These are phyloP conservation scores for Cuculus canorus DNA, from an alignment of 2,797 vertebrate species.

Conservation along the genomic window DNA sequence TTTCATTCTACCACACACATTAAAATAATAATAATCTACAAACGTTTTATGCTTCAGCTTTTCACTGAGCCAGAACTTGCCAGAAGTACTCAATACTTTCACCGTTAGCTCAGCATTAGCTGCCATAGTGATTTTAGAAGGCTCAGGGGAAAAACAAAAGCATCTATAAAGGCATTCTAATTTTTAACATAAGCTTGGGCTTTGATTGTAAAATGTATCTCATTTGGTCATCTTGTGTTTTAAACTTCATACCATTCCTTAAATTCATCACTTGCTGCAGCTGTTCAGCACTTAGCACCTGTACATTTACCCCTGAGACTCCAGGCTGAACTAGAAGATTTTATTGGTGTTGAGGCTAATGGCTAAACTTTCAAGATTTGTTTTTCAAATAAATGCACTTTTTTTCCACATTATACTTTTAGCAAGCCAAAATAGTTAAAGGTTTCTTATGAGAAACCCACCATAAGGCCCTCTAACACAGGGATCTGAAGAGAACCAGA, in stretches of 20 bases:
- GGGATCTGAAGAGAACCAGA: conserved; percentile 72
- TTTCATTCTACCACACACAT: conserved; percentile 20
- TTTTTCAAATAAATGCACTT: conserved; percentile 75
- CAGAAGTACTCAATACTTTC: conserved; percentile 8
- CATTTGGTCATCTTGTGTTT: conserved; percentile 75
- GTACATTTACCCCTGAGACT: conserved; percentile 66
- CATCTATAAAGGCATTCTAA: conserved; percentile 73
- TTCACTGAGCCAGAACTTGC: conserved; percentile 1
- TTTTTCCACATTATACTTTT: conserved; percentile 64
- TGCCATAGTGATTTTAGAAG: conserved; percentile 74
- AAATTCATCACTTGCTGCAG: conserved; percentile 75
- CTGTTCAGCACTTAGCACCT: conserved; percentile 77
- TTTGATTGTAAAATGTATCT: conserved; percentile 76
- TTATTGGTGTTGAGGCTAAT: conserved; percentile 73
- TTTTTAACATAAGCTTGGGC: conserved; percentile 74
- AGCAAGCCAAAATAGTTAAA: conserved; percentile 64
- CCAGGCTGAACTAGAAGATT: conserved; percentile 64
- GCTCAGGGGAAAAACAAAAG: conserved; percentile 72
- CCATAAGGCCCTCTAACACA: conserved; percentile 41
- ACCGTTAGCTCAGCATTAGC: conserved; percentile 49
- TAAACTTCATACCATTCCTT: conserved; percentile 70
- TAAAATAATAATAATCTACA: not conserved
- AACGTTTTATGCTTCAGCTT: conserved; percentile 12
- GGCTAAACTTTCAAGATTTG: conserved; percentile 76
- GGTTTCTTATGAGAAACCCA: conserved; percentile 68